Conservation (phyloP, 2,113 vertebrate species). For the Plecturocebus donacophilus region DNA sequence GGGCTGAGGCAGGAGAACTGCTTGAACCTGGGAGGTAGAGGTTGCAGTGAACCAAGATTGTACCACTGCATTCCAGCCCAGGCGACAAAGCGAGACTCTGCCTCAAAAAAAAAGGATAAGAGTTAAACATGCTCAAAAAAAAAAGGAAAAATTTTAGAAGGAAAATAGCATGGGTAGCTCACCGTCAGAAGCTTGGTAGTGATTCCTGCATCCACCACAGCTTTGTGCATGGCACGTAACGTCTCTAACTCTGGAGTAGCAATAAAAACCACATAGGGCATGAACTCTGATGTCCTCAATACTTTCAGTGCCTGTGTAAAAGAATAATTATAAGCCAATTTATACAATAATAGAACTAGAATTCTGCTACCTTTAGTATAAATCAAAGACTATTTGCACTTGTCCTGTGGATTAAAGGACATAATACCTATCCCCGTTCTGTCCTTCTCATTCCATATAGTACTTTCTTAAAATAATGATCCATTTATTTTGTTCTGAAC, state of each 20-base stretch:
- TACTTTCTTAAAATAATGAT: background rate
- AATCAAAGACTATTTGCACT: background rate
- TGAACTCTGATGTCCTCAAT: slow-evolving; percentile 96
- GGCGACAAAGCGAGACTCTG: no score
- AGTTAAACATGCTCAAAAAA: background rate
- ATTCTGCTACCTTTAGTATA: background rate
- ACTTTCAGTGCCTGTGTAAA: slow-evolving; percentile 94
- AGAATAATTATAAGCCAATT: slow-evolving; percentile 12
- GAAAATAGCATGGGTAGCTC: slow-evolving; percentile 40
- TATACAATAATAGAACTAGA: background rate
- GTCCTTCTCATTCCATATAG: background rate
- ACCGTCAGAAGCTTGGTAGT: slow-evolving; percentile 98
- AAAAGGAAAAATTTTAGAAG: background rate
- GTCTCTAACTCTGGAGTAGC: slow-evolving; percentile 97
- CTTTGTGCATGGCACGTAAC: slow-evolving; percentile 97
- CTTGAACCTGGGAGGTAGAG: no score
- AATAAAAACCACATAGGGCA: slow-evolving; percentile 98
- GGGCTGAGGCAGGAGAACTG: no score
- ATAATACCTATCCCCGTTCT: background rate
- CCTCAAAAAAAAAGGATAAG: no score
- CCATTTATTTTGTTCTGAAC: slow-evolving; percentile 2
- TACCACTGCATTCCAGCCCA: no score
- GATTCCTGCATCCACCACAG: slow-evolving; percentile 97
- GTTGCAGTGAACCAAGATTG: no score
- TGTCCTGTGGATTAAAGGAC: background rate